phyloP scores from a whole-genome alignment of 1,140 invertebrate genomes.

The Apis cerana region DNA sequence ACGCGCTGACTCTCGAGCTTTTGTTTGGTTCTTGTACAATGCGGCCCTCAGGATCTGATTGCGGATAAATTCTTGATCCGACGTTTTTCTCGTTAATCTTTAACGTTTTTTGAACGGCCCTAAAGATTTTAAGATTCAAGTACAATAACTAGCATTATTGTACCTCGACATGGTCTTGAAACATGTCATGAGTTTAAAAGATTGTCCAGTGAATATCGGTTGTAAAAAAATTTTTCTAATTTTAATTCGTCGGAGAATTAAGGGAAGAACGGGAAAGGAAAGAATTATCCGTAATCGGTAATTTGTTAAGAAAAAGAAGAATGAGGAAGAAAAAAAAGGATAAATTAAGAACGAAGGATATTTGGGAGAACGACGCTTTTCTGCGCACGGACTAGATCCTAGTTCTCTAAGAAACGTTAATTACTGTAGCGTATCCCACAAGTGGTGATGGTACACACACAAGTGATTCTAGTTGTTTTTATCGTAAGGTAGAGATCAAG shows the following conservation, averaged over 20 bases:
- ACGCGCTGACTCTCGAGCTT: slow-evolving; percentile 38
- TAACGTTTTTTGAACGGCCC: not conserved
- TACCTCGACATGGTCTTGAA: not conserved
- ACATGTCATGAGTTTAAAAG: not conserved
- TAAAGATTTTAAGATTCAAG: not conserved
- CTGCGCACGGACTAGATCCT: slow-evolving; percentile 68
- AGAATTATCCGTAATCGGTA: slow-evolving; percentile 6
- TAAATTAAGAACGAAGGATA: slow-evolving; percentile 45
- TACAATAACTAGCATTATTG: not conserved
- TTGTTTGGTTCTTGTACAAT: slow-evolving; percentile 35
- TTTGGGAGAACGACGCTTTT: slow-evolving; percentile 69
- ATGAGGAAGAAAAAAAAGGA: not conserved
- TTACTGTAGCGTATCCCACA: slow-evolving; percentile 73
- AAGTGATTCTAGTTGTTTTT: slow-evolving; percentile 78
- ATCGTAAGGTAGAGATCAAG: slow-evolving; percentile 66
- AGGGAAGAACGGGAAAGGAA: not conserved
- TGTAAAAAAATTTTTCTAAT: not conserved
- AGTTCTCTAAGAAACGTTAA: slow-evolving; percentile 67
- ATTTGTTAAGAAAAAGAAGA: not conserved
- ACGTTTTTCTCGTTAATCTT: not conserved
- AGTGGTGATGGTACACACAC: slow-evolving; percentile 73
- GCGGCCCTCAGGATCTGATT: slow-evolving; percentile 12
- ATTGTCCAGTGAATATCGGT: not conserved
- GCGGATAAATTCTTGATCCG: slow-evolving; percentile 30
- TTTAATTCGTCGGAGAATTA: not conserved